Evolutionary conservation across 2,113 vertebrate genomes (phyloP), one percentile per base, ranked within the genome.

Genomic region (Sigmodon hispidus): DNA sequence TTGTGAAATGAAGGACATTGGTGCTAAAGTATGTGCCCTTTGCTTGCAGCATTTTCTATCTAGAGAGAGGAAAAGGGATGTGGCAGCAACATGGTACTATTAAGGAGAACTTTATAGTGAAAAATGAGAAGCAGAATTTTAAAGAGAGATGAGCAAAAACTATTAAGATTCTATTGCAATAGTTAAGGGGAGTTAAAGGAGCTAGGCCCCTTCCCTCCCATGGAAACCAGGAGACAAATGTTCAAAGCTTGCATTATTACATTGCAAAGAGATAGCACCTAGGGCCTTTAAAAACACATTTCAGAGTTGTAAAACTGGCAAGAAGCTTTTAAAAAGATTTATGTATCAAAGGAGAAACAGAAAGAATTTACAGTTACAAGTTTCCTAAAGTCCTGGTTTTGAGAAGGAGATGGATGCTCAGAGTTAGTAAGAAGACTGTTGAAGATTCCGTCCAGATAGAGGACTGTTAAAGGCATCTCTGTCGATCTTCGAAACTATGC

Each of bases 301-400:
- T 43, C 59, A 93, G n/a, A 48, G 36, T 89, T 91, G 5, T 79
- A 93, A 95, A 91, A 72, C 70, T 55, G 57, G 48, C 48, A 93
- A 94, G 45, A 43, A 94, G 70, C 52, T 85, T 93, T 93, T 16
- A 34, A 73, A 90, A 76, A 67, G 70, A 89, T 88, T 89, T 94
- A 36, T 55, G 22, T 91, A 70, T 88, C 91, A 85, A 94, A 83
- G 31, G 52, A 55, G 29, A 16, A 88, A 86, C n/a, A 16, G 10
- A 88, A 75, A 80, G 4, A 48, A 75, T 80, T 94, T 67, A 88
- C 29, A 95, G 29, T 81, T 61, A 34, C 36, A 79, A 59, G 34
- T 67, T 94, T 63, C 72, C 34, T 52, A 21, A 85, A 52, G 36
- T 72, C 48, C 65, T 24, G 79, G 34, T 31, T 52, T 26, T 67